Conservation (phyloP, 2,113 vertebrate genomes). For the Clarias gariepinus region DNA sequence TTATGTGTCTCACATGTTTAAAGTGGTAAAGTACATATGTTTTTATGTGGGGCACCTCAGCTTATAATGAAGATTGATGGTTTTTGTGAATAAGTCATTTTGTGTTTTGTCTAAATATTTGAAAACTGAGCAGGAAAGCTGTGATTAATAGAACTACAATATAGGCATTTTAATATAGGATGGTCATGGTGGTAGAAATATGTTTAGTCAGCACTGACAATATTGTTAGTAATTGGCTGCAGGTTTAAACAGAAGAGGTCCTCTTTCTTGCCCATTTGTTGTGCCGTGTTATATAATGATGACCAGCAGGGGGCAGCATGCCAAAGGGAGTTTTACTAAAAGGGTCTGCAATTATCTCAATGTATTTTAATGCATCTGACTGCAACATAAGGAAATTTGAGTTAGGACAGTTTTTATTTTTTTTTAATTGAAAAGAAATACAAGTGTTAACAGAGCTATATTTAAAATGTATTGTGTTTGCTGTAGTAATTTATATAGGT, state of each 20-base stretch:
- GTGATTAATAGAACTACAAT: slow-evolving; percentile 12
- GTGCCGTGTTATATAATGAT: slow-evolving; percentile 33
- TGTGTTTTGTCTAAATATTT: neutral
- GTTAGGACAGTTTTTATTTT: slow-evolving; percentile 51
- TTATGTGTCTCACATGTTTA: neutral
- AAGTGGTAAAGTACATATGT: slow-evolving; percentile 1
- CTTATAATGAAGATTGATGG: neutral
- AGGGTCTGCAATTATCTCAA: slow-evolving; percentile 16
- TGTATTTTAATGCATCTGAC: slow-evolving; percentile 45
- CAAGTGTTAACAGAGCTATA: slow-evolving; percentile 54
- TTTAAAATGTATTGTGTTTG: slow-evolving; percentile 71
- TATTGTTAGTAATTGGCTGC: slow-evolving; percentile 9
- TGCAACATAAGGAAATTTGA: slow-evolving; percentile 45
- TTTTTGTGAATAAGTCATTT: slow-evolving; percentile 2
- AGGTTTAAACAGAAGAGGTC: slow-evolving; percentile 9
- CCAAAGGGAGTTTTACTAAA: slow-evolving; percentile 33
- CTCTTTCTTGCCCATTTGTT: slow-evolving; percentile 11
- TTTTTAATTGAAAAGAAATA: slow-evolving; percentile 42
- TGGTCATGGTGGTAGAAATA: slow-evolving; percentile 8
- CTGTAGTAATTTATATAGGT: slow-evolving; percentile 76
- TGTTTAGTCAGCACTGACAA: slow-evolving; percentile 11
- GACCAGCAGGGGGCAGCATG: slow-evolving; percentile 51
- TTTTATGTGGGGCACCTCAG: neutral
- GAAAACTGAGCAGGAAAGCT: neutral
- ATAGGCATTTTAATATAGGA: neutral